Evolutionary conservation across 1,140 invertebrate genomes (phyloP).

Genomic region (Cecropterus lyciades): DNA sequence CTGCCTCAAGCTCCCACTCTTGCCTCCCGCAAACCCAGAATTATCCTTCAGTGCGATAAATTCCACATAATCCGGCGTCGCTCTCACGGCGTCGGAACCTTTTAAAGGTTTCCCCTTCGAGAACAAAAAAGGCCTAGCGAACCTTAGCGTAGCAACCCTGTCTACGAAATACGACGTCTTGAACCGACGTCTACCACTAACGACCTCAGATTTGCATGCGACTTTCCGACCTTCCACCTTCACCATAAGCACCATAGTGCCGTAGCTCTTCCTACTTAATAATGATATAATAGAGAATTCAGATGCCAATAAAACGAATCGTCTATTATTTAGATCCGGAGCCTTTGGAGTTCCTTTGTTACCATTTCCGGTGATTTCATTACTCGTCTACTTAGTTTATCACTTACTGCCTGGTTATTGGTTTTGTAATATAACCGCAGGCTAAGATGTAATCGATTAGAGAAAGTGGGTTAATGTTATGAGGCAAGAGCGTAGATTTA

Average conservation of each 20-base stretch:
- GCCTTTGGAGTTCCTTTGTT: slow-evolving; percentile 30
- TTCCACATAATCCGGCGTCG: too few species aligned
- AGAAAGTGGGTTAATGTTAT: too few species aligned
- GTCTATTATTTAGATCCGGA: slow-evolving; percentile 31
- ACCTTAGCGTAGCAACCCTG: too few species aligned
- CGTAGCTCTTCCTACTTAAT: not conserved
- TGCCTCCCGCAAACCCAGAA: too few species aligned
- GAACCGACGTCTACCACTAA: slow-evolving; percentile 17
- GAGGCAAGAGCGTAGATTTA: too few species aligned
- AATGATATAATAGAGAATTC: slow-evolving; percentile 28
- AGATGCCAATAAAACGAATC: slow-evolving; percentile 33
- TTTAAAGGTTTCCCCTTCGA: too few species aligned
- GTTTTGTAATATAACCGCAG: too few species aligned
- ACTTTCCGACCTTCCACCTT: not conserved
- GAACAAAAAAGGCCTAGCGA: too few species aligned
- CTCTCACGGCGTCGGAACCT: too few species aligned
- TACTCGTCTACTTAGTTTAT: slow-evolving; percentile 8
- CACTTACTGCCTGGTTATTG: not conserved
- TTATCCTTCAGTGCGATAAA: too few species aligned
- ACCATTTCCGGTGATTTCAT: slow-evolving; percentile 22
- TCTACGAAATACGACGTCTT: slow-evolving; percentile 13
- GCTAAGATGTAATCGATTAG: too few species aligned
- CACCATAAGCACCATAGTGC: slow-evolving; percentile 4
- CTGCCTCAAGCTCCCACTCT: too few species aligned
- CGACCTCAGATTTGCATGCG: not conserved